Base-by-base conservation (phyloP, 2,797 vertebrate species). In the Ceryle rudis region DNA sequence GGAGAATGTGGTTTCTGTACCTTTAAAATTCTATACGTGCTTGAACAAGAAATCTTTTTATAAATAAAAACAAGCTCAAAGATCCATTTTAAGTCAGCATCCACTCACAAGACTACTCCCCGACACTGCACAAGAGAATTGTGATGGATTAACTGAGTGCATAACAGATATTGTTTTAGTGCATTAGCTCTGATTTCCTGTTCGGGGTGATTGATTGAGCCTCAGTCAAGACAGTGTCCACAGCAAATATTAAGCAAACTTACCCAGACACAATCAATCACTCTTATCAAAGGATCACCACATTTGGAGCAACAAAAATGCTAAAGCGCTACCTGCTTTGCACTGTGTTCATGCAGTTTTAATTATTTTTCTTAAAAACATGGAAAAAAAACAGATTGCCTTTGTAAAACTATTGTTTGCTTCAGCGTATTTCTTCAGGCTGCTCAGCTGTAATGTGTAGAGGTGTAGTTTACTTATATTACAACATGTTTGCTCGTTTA, bases 151-250 rank as follows among this genome's bases (percentile, higher is more conserved):
- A 94, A 95, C 61, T 72, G 87, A 86, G 87, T 87, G 90, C 85
- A 91, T 93, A 95, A 75, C 93, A 94, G 94, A 95, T 96, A 96
- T 96, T 95, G 92, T 93, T 97, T 92, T 89, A 96, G 93, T 95
- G 94, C 96, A 97, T 97, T 97, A 97, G 96, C 94, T 72, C 96
- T 97, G 93, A 97, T 97, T 97, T 97, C 97, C 97, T 96, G 84
- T 33, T 96, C 92, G 81, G 13, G 60, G 77, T 97, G 97, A 97
- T 97, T 94, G 97, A 97, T 97, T 89, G 95, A 96, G 90, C 90
- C 86, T 84, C 95, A 90, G 57, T 86, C 91, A 95, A 95, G 81
- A 75, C 85, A 96, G 85, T 94, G 93, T 86, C 96, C 95, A 70
- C 66, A 92, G 88, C 91, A 96, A 95, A 96, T 95, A 96, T 96